Conservation (phyloP, 2,797 vertebrate species). For the Hydrolagus colliei region DNA sequence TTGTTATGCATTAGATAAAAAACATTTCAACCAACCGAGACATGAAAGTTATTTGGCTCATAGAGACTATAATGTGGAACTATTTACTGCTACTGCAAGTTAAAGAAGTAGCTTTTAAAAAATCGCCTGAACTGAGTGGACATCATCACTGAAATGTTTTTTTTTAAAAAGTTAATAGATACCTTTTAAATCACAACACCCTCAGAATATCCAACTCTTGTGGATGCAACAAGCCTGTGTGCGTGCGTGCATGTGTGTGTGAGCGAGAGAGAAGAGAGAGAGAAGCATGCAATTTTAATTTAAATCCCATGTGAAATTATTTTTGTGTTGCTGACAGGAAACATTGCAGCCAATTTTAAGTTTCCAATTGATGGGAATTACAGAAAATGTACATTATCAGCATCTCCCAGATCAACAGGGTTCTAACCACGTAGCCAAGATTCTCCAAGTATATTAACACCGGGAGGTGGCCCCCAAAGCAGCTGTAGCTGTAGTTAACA, state of each 20-base stretch:
- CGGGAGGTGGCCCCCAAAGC: neutral
- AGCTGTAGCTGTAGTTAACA: neutral
- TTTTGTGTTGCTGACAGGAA: no score
- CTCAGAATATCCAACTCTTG: neutral
- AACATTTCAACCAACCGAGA: no score
- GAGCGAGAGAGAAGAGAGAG: no score
- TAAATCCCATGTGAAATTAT: neutral
- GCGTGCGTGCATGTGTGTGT: no score
- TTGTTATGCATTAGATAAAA: no score
- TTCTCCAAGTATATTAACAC: neutral
- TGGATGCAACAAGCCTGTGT: neutral
- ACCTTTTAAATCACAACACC: neutral
- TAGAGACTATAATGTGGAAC: neutral
- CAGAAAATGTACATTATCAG: neutral
- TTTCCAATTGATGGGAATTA: no score
- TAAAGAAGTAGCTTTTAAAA: neutral
- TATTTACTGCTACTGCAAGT: neutral
- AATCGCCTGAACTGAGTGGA: neutral
- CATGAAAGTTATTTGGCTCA: neutral
- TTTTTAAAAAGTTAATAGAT: neutral
- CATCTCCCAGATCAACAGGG: slow-evolving; percentile 15
- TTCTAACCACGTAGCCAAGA: slow-evolving; percentile 10
- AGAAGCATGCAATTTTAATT: neutral
- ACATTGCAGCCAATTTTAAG: no score
- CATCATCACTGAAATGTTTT: neutral